Percentiles rank a stretch among this genome's conserved stretches.
Conservation (phyloP, 2,113 vertebrate genomes). For the Aegotheles bennettii region DNA sequence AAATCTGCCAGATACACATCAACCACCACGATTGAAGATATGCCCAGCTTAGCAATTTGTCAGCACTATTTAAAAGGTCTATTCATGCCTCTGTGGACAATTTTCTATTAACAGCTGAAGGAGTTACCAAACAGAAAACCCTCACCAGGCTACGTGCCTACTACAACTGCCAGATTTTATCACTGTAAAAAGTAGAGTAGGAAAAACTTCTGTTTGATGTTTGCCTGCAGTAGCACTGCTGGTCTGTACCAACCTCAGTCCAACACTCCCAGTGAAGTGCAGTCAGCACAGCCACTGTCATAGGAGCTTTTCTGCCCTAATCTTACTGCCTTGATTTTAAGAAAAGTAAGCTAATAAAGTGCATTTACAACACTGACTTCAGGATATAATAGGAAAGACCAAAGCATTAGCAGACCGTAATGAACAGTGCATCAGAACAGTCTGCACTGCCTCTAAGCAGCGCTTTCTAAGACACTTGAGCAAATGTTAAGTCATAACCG, state of each 20-base stretch:
- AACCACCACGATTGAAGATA: not conserved
- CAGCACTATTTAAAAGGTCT: not conserved
- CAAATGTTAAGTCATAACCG: not conserved
- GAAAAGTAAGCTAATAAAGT: not conserved
- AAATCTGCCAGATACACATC: not conserved
- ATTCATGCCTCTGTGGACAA: not conserved
- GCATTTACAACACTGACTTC: not conserved
- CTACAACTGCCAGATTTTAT: not conserved
- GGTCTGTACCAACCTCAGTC: not conserved
- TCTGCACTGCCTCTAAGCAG: not conserved
- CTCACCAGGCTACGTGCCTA: not conserved
- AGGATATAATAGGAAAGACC: not conserved
- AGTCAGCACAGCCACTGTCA: not conserved
- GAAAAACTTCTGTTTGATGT: not conserved
- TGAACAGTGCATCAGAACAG: not conserved
- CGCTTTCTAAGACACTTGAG: not conserved
- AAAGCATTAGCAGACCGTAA: not conserved
- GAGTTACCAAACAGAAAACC: not conserved
- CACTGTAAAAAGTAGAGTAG: not conserved
- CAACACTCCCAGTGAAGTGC: not conserved
- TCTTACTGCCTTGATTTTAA: not conserved
- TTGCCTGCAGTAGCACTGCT: not conserved
- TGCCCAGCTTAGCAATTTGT: not conserved
- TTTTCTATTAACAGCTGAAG: not conserved
- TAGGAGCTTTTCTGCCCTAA: not conserved